A percentile compares a stretch with the other conserved stretches of the same genome.
phyloP scores from a whole-genome alignment of 2,888 invertebrate species.

The Folsomia candida region DNA sequence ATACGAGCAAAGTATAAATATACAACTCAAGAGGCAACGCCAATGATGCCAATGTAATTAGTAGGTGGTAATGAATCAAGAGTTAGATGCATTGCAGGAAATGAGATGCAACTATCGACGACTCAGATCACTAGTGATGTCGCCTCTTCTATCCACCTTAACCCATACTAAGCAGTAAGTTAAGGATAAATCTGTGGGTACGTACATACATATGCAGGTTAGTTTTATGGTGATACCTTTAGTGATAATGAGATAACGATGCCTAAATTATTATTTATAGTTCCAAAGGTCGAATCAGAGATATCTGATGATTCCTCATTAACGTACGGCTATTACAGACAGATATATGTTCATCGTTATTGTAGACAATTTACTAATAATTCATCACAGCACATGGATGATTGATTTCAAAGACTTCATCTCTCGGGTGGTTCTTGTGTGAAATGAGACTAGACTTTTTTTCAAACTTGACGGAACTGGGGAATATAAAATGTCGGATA shows the following conservation, averaged over 20 bases:
- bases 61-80: slow-evolving; percentile 29
- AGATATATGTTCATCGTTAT: no score
- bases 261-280: neutral
- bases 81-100: slow-evolving; percentile 17
- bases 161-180: neutral
- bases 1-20: no score
- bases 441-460: no score
- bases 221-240: neutral
- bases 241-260: neutral
- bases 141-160: slow-evolving; percentile 6
- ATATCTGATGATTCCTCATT: no score
- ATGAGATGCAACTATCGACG: slow-evolving; percentile 16
- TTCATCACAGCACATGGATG: no score
- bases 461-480: no score
- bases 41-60: slow-evolving; percentile 45
- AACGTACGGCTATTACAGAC: no score
- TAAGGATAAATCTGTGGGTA: neutral
- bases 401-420: no score
- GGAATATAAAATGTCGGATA: no score
- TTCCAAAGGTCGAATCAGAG: no score
- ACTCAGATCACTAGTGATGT: slow-evolving; percentile 9
- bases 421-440: no score
- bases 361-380: no score
- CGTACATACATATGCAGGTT: neutral
- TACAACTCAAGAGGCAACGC: slow-evolving; percentile 31